Evolutionary conservation across 2,888 invertebrate species (phyloP).

Genomic region (Pilophorus perplexus): DNA sequence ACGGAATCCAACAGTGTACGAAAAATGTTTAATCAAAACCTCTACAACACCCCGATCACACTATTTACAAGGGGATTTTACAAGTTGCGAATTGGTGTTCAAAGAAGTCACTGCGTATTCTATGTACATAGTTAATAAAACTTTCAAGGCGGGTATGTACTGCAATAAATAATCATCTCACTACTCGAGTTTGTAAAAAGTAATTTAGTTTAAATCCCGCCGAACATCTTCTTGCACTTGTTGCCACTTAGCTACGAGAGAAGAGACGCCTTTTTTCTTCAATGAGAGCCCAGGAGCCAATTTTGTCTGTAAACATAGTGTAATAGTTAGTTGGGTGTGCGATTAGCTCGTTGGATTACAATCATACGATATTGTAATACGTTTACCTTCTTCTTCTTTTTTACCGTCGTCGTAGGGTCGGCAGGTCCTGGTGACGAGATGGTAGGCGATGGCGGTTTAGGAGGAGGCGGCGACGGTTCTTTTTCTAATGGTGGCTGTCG

Average conservation of each 20-base stretch:
- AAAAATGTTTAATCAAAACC: too few relatives aligned
- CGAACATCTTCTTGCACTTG: constrained; percentile 57
- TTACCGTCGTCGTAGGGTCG: constrained; percentile 45
- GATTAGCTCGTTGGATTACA: neutral
- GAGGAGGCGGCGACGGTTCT: constrained; percentile 27
- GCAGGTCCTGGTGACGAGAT: constrained; percentile 42
- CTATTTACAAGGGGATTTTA: too few relatives aligned
- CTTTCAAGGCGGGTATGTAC: too few relatives aligned
- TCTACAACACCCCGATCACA: too few relatives aligned
- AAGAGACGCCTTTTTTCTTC: constrained; percentile 68
- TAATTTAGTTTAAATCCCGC: constrained; percentile 45
- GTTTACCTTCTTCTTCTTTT: constrained; percentile 49
- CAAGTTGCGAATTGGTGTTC: neutral
- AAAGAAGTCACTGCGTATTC: neutral
- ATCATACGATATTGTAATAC: neutral
- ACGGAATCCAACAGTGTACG: too few relatives aligned
- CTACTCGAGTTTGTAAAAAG: neutral
- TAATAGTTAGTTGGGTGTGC: neutral
- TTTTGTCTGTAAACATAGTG: constrained; percentile 56
- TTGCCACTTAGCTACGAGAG: constrained; percentile 70
- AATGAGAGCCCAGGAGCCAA: constrained; percentile 60
- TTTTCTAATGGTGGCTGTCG: constrained; percentile 30
- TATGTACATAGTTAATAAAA: too few relatives aligned
- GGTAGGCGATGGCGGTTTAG: constrained; percentile 29
- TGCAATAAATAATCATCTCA: neutral